A percentile compares a stretch with the other conserved stretches of the same genome.
Evolutionary conservation across 2,888 invertebrate genomes (phyloP).

Genomic region (Dysmachus trigonus): DNA sequence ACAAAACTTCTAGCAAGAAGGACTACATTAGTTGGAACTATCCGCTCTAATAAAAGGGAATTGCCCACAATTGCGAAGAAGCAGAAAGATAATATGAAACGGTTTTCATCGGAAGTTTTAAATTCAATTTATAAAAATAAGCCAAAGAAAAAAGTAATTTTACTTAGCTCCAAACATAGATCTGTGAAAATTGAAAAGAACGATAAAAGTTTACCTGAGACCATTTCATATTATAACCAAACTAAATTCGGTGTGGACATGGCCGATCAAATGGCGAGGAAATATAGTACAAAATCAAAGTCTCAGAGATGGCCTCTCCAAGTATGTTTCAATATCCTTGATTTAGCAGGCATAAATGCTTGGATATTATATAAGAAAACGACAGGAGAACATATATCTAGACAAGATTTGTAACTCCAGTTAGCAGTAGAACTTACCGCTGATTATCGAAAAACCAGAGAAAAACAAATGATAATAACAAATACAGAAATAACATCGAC

Average conservation of each 20-base stretch:
- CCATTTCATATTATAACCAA: background rate
- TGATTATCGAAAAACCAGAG: slow-evolving; percentile 10
- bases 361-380: slow-evolving; percentile 53
- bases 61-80: slow-evolving; percentile 18
- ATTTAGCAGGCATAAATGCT: slow-evolving; percentile 53
- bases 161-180: slow-evolving; percentile 41
- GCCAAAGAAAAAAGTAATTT: slow-evolving; percentile 37
- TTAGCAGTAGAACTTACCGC: slow-evolving; percentile 45
- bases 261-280: slow-evolving; percentile 53
- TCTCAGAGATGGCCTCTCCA: slow-evolving; percentile 53
- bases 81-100: slow-evolving; percentile 18
- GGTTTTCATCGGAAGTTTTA: slow-evolving; percentile 12
- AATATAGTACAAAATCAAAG: slow-evolving; percentile 53
- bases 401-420: slow-evolving; percentile 50
- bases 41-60: slow-evolving; percentile 26
- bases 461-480: slow-evolving; percentile 44
- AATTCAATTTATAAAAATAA: slow-evolving; percentile 44
- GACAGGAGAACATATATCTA: no score
- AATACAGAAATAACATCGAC: slow-evolving; percentile 36
- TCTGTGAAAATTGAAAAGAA: slow-evolving; percentile 31
- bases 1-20: slow-evolving; percentile 51
- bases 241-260: slow-evolving; percentile 50
- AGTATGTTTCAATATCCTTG: slow-evolving; percentile 53
- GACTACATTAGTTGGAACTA: no score
- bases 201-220: slow-evolving; percentile 50